Conservation (phyloP, 2,113 vertebrate genomes). For the Anthoscopus minutus region DNA sequence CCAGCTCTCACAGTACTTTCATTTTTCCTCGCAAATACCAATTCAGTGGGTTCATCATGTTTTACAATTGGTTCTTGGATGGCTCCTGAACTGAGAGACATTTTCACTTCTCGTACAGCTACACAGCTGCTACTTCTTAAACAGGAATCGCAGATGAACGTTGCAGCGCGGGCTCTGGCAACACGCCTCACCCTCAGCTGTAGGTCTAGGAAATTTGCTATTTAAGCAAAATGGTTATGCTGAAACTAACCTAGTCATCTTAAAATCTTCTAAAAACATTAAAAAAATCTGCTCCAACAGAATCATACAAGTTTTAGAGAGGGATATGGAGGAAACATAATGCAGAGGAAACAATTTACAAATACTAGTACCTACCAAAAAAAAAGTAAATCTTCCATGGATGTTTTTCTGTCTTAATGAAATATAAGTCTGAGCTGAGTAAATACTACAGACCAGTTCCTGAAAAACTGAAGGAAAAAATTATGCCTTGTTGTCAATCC, state of each 20-base stretch:
- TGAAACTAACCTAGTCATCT: neutral
- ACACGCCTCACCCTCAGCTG: neutral
- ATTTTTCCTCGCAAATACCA: neutral
- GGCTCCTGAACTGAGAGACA: slow-evolving; percentile 41
- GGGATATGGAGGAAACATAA: neutral
- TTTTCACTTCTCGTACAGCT: neutral
- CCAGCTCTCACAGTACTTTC: neutral
- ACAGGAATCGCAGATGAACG: neutral
- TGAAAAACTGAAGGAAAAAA: neutral
- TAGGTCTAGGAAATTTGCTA: slow-evolving; percentile 10
- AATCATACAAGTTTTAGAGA: neutral
- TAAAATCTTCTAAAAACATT: neutral
- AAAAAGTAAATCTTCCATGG: neutral
- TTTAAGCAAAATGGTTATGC: slow-evolving; percentile 1
- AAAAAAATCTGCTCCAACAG: neutral
- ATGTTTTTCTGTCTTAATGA: neutral
- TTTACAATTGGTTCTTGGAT: slow-evolving; percentile 23
- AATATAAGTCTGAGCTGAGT: neutral
- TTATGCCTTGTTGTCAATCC: neutral
- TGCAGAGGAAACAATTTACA: neutral
- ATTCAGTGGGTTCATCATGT: neutral
- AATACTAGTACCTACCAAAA: neutral
- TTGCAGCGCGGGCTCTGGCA: neutral
- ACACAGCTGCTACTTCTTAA: slow-evolving; percentile 49
- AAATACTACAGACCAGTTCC: neutral